These are phyloP conservation scores for Apodemus agrarius DNA, from an alignment of 2,797 vertebrate species.

Conservation along the genomic window DNA sequence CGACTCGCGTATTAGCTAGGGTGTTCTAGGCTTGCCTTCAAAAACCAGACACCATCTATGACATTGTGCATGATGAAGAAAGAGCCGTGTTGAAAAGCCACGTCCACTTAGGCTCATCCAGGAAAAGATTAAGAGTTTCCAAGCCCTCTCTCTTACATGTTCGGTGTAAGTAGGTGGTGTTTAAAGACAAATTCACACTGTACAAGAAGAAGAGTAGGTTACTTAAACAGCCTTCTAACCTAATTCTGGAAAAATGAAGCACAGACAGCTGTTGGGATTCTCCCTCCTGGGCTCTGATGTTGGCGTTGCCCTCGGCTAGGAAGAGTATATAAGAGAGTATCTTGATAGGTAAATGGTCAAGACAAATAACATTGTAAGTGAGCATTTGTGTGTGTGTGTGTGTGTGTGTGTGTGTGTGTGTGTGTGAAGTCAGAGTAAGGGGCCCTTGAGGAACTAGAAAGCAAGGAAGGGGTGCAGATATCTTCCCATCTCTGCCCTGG, in stretches of 20 bases:
- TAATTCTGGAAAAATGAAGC: slow-evolving; percentile 37
- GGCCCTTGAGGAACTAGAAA: not conserved
- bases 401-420: not conserved
- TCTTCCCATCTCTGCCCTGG: not conserved
- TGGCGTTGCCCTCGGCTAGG: not conserved
- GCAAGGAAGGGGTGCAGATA: not conserved
- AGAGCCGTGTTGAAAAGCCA: slow-evolving; percentile 17
- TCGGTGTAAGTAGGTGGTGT: not conserved
- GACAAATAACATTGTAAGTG: slow-evolving; percentile 1
- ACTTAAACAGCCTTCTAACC: slow-evolving; percentile 9
- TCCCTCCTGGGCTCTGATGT: not conserved
- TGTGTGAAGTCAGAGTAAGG: not conserved
- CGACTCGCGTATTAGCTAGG: slow-evolving; percentile 83
- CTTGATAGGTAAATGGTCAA: slow-evolving; percentile 6
- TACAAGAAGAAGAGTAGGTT: not conserved
- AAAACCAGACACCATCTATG: slow-evolving; percentile 69
- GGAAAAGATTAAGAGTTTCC: slow-evolving; percentile 32
- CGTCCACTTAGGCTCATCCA: not conserved
- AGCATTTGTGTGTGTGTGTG: not conserved
- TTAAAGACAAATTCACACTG: slow-evolving; percentile 11
- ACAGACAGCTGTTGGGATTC: slow-evolving; percentile 17
- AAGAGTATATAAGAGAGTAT: not conserved
- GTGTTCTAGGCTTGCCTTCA: slow-evolving; percentile 84
- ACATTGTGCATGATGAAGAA: slow-evolving; percentile 48
- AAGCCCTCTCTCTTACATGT: slow-evolving; percentile 8